phyloP scores from a whole-genome alignment of 1,140 invertebrate genomes.

The Pseudomyrmex dendroicus region DNA sequence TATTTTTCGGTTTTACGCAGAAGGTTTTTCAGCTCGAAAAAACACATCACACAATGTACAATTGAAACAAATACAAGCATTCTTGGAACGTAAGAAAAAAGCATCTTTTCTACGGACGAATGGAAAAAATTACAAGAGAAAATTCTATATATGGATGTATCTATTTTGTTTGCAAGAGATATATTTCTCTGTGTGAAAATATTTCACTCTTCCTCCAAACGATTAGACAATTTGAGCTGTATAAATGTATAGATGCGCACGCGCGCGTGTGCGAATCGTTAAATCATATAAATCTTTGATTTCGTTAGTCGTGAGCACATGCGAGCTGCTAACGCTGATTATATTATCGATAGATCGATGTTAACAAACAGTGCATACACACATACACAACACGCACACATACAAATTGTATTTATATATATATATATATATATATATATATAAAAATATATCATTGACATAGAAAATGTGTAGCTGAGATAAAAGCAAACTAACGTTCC shows the following conservation, averaged over 20 bases:
- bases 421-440: slow-evolving; percentile 39
- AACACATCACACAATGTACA: slow-evolving; percentile 56
- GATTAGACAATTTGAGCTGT: not conserved
- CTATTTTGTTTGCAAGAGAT: slow-evolving; percentile 12
- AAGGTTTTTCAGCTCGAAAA: slow-evolving; percentile 61
- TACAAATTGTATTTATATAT: not conserved
- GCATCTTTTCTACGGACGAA: slow-evolving; percentile 22
- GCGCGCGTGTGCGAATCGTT: not conserved
- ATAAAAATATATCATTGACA: slow-evolving; percentile 53
- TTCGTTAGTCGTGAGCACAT: not conserved
- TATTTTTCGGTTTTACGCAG: slow-evolving; percentile 54
- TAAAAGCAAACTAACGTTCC: slow-evolving; percentile 11
- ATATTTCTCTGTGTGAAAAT: not conserved
- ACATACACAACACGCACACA: not conserved
- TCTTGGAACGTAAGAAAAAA: slow-evolving; percentile 55
- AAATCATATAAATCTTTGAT: slow-evolving; percentile 11
- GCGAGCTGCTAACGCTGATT: not conserved
- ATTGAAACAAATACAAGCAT: slow-evolving; percentile 61
- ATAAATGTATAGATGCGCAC: not conserved
- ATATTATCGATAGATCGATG: slow-evolving; percentile 14
- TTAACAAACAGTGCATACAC: slow-evolving; percentile 10
- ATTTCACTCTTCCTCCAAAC: not conserved
- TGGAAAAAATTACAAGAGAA: slow-evolving; percentile 16
- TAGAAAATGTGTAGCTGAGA: slow-evolving; percentile 25
- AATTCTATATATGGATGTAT: slow-evolving; percentile 19